Conservation (phyloP, 1,140 invertebrate genomes). For the Euglossa dilemma region DNA sequence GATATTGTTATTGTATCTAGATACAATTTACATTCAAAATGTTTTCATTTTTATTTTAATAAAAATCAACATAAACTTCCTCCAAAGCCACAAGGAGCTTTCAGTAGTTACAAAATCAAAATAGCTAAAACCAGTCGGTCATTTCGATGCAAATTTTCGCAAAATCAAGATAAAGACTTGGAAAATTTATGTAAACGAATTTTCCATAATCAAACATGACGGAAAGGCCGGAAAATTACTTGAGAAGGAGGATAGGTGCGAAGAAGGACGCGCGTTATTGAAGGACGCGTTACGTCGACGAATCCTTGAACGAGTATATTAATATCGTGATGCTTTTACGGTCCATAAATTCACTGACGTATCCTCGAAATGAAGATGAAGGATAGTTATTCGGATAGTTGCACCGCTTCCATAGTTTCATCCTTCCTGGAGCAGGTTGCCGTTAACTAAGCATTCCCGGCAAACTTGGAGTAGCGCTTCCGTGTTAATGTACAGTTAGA, state of each 20-base stretch:
- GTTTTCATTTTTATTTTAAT: too few relatives aligned
- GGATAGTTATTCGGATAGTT: conserved; percentile 48
- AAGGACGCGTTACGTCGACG: conserved; percentile 12
- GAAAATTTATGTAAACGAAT: too few relatives aligned
- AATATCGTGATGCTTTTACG: conserved; percentile 50
- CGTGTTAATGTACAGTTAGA: conserved; percentile 9
- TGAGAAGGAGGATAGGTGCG: neutral
- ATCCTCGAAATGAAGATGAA: conserved; percentile 52
- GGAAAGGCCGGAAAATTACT: too few relatives aligned
- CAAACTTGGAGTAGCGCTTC: conserved; percentile 6
- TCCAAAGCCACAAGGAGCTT: too few relatives aligned
- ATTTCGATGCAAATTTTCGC: too few relatives aligned
- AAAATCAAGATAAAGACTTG: too few relatives aligned
- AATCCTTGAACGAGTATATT: conserved; percentile 46
- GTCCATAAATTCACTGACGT: conserved; percentile 54
- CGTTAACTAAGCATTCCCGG: conserved; percentile 22
- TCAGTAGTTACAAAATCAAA: too few relatives aligned
- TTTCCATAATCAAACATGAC: too few relatives aligned
- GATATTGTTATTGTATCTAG: too few relatives aligned
- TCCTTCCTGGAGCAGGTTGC: neutral
- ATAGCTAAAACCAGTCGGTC: too few relatives aligned
- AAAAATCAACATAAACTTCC: too few relatives aligned
- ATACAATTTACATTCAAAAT: too few relatives aligned
- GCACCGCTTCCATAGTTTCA: conserved; percentile 11
- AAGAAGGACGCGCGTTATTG: neutral